Base-by-base conservation (phyloP, 2,113 vertebrate genomes). In the Balaenoptera acutorostrata region DNA sequence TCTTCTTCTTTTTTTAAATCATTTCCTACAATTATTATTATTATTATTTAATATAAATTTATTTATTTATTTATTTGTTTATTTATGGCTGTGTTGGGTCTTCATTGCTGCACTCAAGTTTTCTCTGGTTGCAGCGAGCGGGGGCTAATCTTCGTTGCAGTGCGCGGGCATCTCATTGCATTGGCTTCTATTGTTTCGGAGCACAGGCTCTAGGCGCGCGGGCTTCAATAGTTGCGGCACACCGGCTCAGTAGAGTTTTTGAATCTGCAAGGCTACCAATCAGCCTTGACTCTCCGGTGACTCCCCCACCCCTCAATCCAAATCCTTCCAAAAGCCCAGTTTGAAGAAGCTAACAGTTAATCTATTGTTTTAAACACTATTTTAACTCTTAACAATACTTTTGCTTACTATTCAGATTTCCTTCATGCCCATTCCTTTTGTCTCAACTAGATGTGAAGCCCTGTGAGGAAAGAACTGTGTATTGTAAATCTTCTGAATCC, bases 311-410 rank as follows among this genome's bases (percentile, higher is more conserved):
- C 3, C 25, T 72, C 21, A 49, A 11, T 77, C 33, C 21, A 66
- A 49, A 27, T 63, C 44, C 25, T 97, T 66, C 41, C 44, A 8
- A 75, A 80, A 96, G 20, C 31, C 64, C 17, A 21, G 36, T 95
- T 96, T 83, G 46, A 87, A 92, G 75, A 95, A 92, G 33, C 39
- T 27, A 52, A 33, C 64, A 85, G 39, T 71, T 88, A 96, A 66
- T 82, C n/a, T 89, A 33, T 93, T 75, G 44, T 46, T 93, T 92
- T 96, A 92, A 94, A 71, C 23, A 78, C 10, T 1, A 3, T 75
- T 95, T 94, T 85, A 74, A 91, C 17, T 92, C 41, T 68, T 78
- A 68, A 75, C 59, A 77, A 31, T 25, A 55, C 52, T 71, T 39
- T n/a, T 82, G 5, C 46, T 91, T 90, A 7, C 41, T 93, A 31